These are phyloP conservation scores for Enteromius afrohamiltoni DNA, from an alignment of 2,797 vertebrate genomes.

Conservation along the genomic window DNA sequence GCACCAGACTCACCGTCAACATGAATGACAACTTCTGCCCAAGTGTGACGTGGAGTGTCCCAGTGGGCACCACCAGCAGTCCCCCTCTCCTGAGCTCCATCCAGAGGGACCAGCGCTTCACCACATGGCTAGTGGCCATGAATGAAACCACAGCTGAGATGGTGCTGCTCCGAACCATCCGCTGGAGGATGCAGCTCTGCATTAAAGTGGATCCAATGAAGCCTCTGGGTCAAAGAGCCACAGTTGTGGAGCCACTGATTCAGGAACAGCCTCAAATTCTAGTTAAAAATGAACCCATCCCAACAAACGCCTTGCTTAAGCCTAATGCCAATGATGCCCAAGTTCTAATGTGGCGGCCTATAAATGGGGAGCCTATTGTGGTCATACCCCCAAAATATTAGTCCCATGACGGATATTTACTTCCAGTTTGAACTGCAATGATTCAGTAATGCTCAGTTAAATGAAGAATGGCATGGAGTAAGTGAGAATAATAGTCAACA, in stretches of 20 bases:
- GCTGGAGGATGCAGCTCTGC: constrained; percentile 85
- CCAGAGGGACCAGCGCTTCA: constrained; percentile 86
- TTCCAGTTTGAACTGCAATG: constrained; percentile 6
- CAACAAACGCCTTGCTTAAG: constrained; percentile 83
- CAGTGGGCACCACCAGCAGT: constrained; percentile 80
- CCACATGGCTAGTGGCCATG: constrained; percentile 88
- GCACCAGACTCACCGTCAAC: constrained; percentile 83
- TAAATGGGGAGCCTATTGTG: constrained; percentile 75
- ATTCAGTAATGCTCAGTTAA: background rate
- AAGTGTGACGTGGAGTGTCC: constrained; percentile 87
- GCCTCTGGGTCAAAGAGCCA: constrained; percentile 82
- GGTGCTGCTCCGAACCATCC: constrained; percentile 83
- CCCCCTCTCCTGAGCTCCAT: constrained; percentile 83
- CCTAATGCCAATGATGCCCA: constrained; percentile 90
- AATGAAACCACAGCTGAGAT: constrained; percentile 81
- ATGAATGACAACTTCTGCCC: constrained; percentile 92
- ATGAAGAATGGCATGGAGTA: background rate
- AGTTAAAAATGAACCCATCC: constrained; percentile 83
- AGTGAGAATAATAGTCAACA: constrained; percentile 15
- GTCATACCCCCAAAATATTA: constrained; percentile 85
- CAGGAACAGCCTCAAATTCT: constrained; percentile 86
- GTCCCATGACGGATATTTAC: constrained; percentile 8
- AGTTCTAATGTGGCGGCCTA: constrained; percentile 88
- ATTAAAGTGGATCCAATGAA: constrained; percentile 81
- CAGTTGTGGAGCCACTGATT: constrained; percentile 78